Base-by-base conservation (phyloP, 2,888 invertebrate species). In the Athalia cordata region DNA sequence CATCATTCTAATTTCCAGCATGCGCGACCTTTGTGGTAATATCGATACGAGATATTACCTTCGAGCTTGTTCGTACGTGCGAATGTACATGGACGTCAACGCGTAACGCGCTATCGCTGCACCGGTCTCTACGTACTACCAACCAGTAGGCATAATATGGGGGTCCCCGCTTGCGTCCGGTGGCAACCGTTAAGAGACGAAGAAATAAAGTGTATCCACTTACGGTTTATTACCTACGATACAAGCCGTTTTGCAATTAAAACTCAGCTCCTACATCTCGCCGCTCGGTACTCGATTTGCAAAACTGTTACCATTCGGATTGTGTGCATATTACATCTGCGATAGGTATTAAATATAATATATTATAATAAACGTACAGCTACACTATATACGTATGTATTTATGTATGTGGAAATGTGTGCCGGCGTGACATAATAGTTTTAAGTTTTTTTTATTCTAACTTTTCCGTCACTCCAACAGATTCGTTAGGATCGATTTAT, bases 201-300 rank as follows among this genome's bases (percentile, higher is more conserved):
- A 75, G 50, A 75, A 75, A 75, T 75, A 64, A 64, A 75, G 62
- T 64, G 7, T 52, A 43, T 50, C 62, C 75, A 75, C 75, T 75
- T 75, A 75, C 64, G 64, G 52, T 61, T 75, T 75, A 75, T 64
- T 61, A 43, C 75, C 64, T 62, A 75, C 75, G 61, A 64, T 75
- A 75, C 52, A 64, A 75, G 64, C 75, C 62, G 29, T 75, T 75
- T n/a, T 50, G 75, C 75, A 75, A 75, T 75, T 75, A 75, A 75
- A 75, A 75, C 62, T 50, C 49, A 8, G 62, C 62, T 75, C 52
- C 62, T 75, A 75, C 75, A 61, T 13, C n/a, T 50, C 43, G 62
- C 61, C 45, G 29, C 29, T n/a, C 8, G n/a, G n/a, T 8, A 29
- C 50, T 75, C 43, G 61, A 75, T 75, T 75, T 75, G 64, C 52